Base-by-base conservation (phyloP, 2,888 invertebrate species). In the Sphecodes monilicornis region DNA sequence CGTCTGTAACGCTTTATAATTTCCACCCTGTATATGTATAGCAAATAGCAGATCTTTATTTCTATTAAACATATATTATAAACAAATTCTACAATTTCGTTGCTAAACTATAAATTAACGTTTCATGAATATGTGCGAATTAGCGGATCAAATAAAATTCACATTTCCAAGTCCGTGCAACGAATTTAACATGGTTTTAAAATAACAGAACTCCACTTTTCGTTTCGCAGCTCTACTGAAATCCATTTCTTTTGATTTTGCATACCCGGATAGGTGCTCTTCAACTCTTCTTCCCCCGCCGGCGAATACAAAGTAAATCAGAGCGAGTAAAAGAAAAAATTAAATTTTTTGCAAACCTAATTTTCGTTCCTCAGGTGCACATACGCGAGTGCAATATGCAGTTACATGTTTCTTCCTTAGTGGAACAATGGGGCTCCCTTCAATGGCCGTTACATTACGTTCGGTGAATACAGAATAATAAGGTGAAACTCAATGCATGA, bases 401-500 rank as follows among this genome's bases (percentile, higher is more conserved):
- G 43, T 74, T 76, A 66, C 66, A 66, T n/a, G 13, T 43, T 50
- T 66, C 46, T 66, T 22, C 46, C 46, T 39, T 46, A 66, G 36
- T 46, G 75, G 46, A 46, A 46, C 32, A 8, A 36, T 29, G 8
- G 18, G 18, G 32, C 50, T 32, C 36, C 66, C 66, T 64, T 32
- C 32, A 36, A 50, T 50, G 50, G 74, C 39, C 41, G n/a, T 69
- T 70, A 26, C 26, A 5, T 22, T 36, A 22, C 36, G 36, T 32
- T 39, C 36, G 22, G 66, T 10, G 36, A 66, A 46, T 36, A 22
- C 29, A 18, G 46, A 76, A 66, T 50, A 76, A 66, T 76, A 50
- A 66, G 64, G 64, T 29, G 64, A 16, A 46, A 46, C 32, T 76
- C 46, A 46, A 76, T 50, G 36, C 75, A n/a, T 43, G 29, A 66